Percentiles rank a stretch among this genome's conserved stretches.
Conservation (phyloP, 1,140 invertebrate species). For the Acromyrmex heyeri region DNA sequence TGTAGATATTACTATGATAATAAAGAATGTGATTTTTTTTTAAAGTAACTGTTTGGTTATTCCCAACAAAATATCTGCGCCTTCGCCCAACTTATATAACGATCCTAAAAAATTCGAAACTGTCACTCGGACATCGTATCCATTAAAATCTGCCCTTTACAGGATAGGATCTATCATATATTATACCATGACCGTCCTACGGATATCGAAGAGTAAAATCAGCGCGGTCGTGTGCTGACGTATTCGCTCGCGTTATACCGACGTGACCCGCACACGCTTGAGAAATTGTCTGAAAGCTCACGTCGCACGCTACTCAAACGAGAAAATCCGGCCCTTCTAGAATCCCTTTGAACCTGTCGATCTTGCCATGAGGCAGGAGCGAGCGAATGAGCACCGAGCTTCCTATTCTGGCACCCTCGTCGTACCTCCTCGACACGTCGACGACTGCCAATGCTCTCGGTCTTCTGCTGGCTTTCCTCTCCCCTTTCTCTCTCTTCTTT, state of each 20-base stretch:
- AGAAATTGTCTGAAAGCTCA: constrained; percentile 68
- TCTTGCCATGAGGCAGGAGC: constrained; percentile 13
- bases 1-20: too few species aligned
- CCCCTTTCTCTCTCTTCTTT: constrained; percentile 17
- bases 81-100: not conserved
- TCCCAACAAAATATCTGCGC: not conserved
- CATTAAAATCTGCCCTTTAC: constrained; percentile 33
- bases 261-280: constrained; percentile 69
- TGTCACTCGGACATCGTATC: not conserved
- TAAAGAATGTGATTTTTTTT: not conserved
- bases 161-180: constrained; percentile 9
- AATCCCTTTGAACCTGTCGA: constrained; percentile 72
- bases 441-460: constrained; percentile 30
- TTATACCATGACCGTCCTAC: not conserved
- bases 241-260: constrained; percentile 42
- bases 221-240: constrained; percentile 52
- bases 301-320: constrained; percentile 67
- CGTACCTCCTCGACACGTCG: constrained; percentile 50
- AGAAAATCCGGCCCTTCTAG: constrained; percentile 55
- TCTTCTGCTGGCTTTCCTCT: constrained; percentile 43
- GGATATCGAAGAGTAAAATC: constrained; percentile 41
- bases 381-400: constrained; percentile 5
- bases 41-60: not conserved
- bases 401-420: constrained; percentile 54
- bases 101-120: not conserved